Percentiles rank a stretch among this genome's conserved stretches.
These are phyloP conservation scores for Sebastes iracundus DNA, from an alignment of 2,797 vertebrate genomes.

Conservation along the genomic window DNA sequence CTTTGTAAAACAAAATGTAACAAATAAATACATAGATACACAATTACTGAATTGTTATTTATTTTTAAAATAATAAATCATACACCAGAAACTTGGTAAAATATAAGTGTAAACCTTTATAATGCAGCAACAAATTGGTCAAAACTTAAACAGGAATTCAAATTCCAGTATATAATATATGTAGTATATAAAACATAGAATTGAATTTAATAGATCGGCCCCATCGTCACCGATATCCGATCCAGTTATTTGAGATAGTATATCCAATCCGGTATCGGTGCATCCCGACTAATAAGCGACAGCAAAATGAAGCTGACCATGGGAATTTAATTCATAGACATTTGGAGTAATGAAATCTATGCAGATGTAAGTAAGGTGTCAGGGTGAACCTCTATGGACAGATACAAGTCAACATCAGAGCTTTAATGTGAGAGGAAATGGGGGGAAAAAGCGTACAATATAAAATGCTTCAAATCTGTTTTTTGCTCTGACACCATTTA, in stretches of 20 bases:
- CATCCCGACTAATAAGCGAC: conserved; percentile 41
- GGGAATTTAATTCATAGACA: conserved; percentile 54
- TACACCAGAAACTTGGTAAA: too few species aligned
- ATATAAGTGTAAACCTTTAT: too few species aligned
- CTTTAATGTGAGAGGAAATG: background rate
- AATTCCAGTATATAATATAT: too few species aligned
- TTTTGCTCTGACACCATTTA: conserved; percentile 1
- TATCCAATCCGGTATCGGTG: too few species aligned
- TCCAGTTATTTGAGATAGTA: too few species aligned
- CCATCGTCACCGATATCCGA: too few species aligned
- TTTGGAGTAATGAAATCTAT: conserved; percentile 51
- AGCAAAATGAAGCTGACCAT: conserved; percentile 37
- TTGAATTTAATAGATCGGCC: too few species aligned
- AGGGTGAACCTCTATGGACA: background rate
- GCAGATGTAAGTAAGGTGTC: conserved; percentile 43
- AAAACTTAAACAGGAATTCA: too few species aligned
- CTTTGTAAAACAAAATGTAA: background rate
- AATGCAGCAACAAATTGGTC: background rate
- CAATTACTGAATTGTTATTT: background rate
- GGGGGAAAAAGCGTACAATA: background rate
- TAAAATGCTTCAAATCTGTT: background rate
- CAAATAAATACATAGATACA: background rate
- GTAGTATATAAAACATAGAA: too few species aligned
- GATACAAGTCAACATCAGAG: conserved; percentile 23
- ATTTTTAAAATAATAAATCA: background rate